Evolutionary conservation across 1,140 invertebrate genomes (phyloP).

Genomic region (Araneus ventricosus): DNA sequence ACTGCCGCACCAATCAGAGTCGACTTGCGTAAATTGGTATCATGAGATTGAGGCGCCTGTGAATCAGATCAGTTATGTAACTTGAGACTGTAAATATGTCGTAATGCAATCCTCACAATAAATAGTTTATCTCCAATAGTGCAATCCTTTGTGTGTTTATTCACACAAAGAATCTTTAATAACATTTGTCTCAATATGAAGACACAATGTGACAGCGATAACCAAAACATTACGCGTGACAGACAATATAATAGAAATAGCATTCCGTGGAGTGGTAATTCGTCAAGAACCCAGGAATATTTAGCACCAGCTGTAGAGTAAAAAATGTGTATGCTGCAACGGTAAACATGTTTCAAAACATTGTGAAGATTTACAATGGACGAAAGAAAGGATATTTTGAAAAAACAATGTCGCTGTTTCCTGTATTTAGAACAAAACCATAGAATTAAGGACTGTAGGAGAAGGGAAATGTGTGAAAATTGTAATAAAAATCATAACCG

Average conservation of each 20-base stretch:
- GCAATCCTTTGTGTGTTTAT: no score
- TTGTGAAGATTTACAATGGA: neutral
- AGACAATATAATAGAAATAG: neutral
- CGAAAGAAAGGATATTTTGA: neutral
- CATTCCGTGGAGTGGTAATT: neutral
- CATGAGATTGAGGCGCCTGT: no score
- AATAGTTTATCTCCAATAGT: no score
- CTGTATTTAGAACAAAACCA: neutral
- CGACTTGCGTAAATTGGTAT: no score
- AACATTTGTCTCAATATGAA: no score
- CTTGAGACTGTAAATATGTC: no score
- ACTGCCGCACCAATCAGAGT: no score
- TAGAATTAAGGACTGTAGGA: neutral
- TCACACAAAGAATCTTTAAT: no score
- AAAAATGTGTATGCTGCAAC: neutral
- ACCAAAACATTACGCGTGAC: no score
- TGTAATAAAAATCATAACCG: neutral
- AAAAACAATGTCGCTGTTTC: neutral
- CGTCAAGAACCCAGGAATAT: neutral
- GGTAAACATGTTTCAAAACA: neutral
- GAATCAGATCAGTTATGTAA: no score
- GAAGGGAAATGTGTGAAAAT: neutral
- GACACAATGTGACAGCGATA: no score
- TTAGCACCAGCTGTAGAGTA: neutral
- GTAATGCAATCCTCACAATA: no score